Percentiles rank a stretch among this genome's conserved stretches.
Conservation (phyloP, 2,797 vertebrate genomes). For the Lophius americanus region DNA sequence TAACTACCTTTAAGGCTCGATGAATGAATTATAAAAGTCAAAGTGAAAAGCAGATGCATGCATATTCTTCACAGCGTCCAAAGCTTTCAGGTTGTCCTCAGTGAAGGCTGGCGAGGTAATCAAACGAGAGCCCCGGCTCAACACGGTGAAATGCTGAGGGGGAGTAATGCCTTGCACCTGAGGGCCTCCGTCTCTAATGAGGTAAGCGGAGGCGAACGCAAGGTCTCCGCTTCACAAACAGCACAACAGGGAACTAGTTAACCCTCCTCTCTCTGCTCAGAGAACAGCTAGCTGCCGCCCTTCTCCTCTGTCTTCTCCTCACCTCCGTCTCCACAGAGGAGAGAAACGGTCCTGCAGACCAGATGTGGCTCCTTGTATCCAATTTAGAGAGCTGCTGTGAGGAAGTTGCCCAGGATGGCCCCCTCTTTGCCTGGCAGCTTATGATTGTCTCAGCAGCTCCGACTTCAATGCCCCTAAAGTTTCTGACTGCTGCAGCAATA, state of each 20-base stretch:
- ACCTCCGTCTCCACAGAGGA: slow-evolving; percentile 36
- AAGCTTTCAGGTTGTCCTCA: slow-evolving; percentile 43
- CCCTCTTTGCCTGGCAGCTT: slow-evolving; percentile 49
- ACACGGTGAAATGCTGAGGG: slow-evolving; percentile 57
- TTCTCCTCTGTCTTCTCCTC: slow-evolving; percentile 36
- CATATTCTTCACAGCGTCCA: slow-evolving; percentile 41
- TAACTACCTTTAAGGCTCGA: slow-evolving; percentile 18
- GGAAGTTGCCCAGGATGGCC: slow-evolving; percentile 31
- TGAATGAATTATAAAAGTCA: slow-evolving; percentile 18
- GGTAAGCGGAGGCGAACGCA: slow-evolving; percentile 47
- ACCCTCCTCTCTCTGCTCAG: slow-evolving; percentile 40
- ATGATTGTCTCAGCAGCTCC: slow-evolving; percentile 72
- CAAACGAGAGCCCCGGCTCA: slow-evolving; percentile 61
- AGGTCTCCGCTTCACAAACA: slow-evolving; percentile 61
- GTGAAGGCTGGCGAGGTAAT: slow-evolving; percentile 56
- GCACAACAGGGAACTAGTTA: slow-evolving; percentile 64
- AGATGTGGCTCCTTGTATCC: slow-evolving; percentile 53
- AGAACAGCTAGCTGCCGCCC: slow-evolving; percentile 27
- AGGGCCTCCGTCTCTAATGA: slow-evolving; percentile 72
- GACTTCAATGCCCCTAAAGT: slow-evolving; percentile 41
- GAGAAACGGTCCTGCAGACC: slow-evolving; percentile 36
- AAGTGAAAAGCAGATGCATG: slow-evolving; percentile 34
- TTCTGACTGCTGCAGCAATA: slow-evolving; percentile 48
- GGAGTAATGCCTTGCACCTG: slow-evolving; percentile 49
- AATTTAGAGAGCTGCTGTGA: slow-evolving; percentile 61